Evolutionary conservation across 2,888 invertebrate genomes (phyloP).

Genomic region (Barypeithes pellucidus): DNA sequence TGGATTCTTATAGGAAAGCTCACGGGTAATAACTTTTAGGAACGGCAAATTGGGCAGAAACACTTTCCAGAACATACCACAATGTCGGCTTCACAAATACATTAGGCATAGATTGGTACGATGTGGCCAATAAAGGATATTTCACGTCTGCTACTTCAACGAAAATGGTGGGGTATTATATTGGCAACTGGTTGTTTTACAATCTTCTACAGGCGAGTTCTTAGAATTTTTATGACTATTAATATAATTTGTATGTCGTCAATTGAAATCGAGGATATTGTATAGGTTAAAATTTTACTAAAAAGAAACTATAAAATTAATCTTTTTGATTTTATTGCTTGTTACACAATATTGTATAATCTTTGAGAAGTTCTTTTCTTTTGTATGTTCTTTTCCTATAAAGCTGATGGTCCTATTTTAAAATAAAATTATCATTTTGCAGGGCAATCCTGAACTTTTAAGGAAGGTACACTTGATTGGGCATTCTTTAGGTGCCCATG

Average conservation of each 20-base stretch:
- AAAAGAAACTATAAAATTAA: too few species aligned
- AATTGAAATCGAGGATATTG: too few species aligned
- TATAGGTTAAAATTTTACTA: too few species aligned
- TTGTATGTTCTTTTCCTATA: too few species aligned
- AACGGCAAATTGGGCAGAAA: conserved; percentile 23
- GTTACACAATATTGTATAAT: too few species aligned
- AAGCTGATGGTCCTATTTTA: too few species aligned
- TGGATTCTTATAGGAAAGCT: too few species aligned
- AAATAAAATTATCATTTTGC: neutral
- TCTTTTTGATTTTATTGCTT: too few species aligned
- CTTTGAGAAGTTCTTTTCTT: too few species aligned
- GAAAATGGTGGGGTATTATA: conserved; percentile 24
- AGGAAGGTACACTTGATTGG: conserved; percentile 42
- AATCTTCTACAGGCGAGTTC: neutral
- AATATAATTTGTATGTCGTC: too few species aligned
- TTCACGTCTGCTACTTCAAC: conserved; percentile 15
- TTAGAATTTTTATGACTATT: too few species aligned
- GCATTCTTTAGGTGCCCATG: conserved; percentile 45
- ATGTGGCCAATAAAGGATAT: conserved; percentile 17
- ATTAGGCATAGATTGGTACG: conserved; percentile 30
- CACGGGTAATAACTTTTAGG: conserved; percentile 5
- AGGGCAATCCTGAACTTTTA: neutral
- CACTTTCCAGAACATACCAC: conserved; percentile 29
- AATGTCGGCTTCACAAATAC: conserved; percentile 18
- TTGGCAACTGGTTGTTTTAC: conserved; percentile 31